These are phyloP conservation scores for Apodemus sylvaticus DNA, from an alignment of 2,113 vertebrate species.

Conservation along the genomic window DNA sequence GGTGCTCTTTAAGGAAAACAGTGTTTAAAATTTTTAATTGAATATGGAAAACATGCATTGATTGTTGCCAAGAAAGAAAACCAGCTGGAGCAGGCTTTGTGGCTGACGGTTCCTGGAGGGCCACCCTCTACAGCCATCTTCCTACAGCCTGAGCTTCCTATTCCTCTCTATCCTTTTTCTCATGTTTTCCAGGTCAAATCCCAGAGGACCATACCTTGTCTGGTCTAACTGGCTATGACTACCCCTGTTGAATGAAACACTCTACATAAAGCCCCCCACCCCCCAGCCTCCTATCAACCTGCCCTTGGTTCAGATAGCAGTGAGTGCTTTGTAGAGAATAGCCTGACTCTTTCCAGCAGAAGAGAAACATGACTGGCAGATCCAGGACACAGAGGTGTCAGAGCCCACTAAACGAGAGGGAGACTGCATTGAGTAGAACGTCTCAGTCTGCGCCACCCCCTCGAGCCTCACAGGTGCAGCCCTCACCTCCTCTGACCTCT, in stretches of 20 bases:
- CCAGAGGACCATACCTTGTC: not conserved
- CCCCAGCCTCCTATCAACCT: not conserved
- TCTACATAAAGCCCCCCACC: not conserved
- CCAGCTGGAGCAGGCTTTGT: not conserved
- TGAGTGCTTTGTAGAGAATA: not conserved
- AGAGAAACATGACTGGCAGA: not conserved
- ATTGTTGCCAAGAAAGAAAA: not conserved
- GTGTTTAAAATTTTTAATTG: not conserved
- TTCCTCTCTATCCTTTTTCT: not conserved
- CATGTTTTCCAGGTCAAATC: not conserved
- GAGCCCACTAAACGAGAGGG: not conserved
- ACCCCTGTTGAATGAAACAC: not conserved
- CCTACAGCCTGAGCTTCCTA: not conserved
- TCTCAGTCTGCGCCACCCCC: not conserved
- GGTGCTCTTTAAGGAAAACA: not conserved
- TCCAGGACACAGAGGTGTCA: not conserved
- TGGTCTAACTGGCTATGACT: not conserved
- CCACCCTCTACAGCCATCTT: not conserved
- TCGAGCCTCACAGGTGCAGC: not conserved
- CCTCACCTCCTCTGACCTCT: not conserved
- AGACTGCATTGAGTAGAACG: not conserved
- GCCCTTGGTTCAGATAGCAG: not conserved
- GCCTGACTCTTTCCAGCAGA: not conserved
- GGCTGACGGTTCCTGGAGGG: not conserved
- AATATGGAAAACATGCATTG: not conserved